Evolutionary conservation across 2,888 invertebrate genomes (phyloP), one percentile per base, ranked within the genome.

Genomic region (Meloe dianella): DNA sequence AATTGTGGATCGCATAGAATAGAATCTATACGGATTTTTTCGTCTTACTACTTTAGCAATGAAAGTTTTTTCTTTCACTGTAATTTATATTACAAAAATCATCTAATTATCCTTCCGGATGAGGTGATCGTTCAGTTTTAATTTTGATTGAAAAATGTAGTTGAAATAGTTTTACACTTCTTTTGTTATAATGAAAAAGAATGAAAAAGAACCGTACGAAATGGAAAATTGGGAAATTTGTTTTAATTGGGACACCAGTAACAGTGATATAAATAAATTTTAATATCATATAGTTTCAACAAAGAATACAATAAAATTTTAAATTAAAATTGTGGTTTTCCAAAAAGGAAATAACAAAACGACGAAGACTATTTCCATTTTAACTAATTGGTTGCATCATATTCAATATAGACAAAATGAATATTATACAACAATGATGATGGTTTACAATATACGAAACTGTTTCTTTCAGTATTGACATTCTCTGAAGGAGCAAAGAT

Each of bases 391-490:
- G 54, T 62, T 70, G 61, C 64, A 56, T 60, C 59, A 68, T 62
- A 68, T 67, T 68, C 68, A 66, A 69, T 65, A 65, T 65, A 61
- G 38, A 69, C 69, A 67, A 65, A 64, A 64, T 63, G 60, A 65
- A 64, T 63, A 62, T 66, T 68, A 65, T 61, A 60, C 57, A 24
- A 61, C 51, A 66, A 67, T 63, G 64, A 69, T 71, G 65, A 71
- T 69, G 66, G 67, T 62, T 22, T 22, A 57, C 64, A 66, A 61
- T 71, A 71, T 67, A 69, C 60, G 67, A 60, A 64, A 68, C 57
- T 65, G 64, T 67, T 69, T 66, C 67, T 70, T 67, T 65, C 51
- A 61, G 61, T 69, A 63, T 64, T 67, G 65, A 67, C 67, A 67
- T 57, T 61, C 69, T 61, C 60, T 65, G 17, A 17, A 67, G 5